Evolutionary conservation across 2,113 vertebrate species (phyloP), one percentile per base, ranked within the genome.

Genomic region (Rhinolophus sinicus): DNA sequence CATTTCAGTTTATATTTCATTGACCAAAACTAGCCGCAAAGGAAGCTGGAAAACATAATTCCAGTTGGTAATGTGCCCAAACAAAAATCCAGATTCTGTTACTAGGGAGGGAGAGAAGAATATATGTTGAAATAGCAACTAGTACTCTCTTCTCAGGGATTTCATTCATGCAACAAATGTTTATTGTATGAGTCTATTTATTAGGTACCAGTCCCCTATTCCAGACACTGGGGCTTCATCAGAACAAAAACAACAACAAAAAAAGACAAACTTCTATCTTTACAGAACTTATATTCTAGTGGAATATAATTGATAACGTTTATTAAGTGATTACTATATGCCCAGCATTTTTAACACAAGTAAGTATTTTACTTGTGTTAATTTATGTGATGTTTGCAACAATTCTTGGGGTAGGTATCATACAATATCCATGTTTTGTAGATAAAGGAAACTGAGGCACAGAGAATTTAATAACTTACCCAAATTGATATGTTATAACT

Each of bases 1-100:
- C 84, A 65, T 24, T 82, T 86, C 52, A 35, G 35, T 62, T 92
- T 62, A 28, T 5, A 70, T 77, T 78, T 89, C 47, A 35, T 16
- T 87, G 60, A 93, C 44, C 78, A 22, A 84, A 84, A 80, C 24
- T 75, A 82, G 72, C 56, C 40, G 1, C 35, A 89, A 94, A 6
- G 38, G n/a, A 64, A 96, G 78, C 67, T n/a, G 44, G 33, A 76
- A 64, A 50, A 95, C 60, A 52, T 58, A 87, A 84, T n/a, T 56
- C 47, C 28, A 72, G 28, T n/a, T 77, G 12, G 15, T 73, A 54
- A 76, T 26, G 84, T 56, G 30, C 16, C 56, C 40, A 88, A 24
- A 88, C 28, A 81, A 91, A 89, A 94, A 58, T 75, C 89, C 44
- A 26, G 52, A 81, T 92, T 92, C 78, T 70, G 30, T 76, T 54